These are phyloP conservation scores for Acanthisitta chloris DNA, from an alignment of 2,113 vertebrate species.

Conservation along the genomic window DNA sequence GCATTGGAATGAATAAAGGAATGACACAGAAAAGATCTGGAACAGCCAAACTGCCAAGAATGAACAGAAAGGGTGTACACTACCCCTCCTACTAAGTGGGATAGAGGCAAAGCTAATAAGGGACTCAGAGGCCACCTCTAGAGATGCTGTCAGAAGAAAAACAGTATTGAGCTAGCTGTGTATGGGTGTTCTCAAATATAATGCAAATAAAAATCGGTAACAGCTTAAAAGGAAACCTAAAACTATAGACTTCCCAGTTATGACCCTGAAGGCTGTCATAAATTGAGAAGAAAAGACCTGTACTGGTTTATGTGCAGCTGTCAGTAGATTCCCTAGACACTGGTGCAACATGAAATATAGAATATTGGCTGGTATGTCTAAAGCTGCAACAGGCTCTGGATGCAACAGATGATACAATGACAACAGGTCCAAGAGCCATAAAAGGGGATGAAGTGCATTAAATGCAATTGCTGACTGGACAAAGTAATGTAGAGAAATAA, in stretches of 20 bases:
- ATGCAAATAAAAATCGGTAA: not conserved
- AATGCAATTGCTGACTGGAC: not conserved
- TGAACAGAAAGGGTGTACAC: not conserved
- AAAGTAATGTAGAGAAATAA: not conserved
- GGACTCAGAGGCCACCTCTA: not conserved
- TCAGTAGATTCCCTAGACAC: not conserved
- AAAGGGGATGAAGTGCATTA: not conserved
- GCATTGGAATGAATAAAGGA: no score
- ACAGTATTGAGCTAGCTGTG: not conserved
- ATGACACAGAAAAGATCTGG: accelerated
- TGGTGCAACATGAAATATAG: not conserved
- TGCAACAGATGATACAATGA: not conserved
- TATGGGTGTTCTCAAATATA: not conserved
- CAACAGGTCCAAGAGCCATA: not conserved
- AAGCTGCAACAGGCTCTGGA: not conserved
- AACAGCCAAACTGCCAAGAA: not conserved
- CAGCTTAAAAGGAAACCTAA: not conserved
- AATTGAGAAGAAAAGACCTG: not conserved
- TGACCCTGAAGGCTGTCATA: not conserved
- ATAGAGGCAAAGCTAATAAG: not conserved
- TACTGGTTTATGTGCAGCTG: not conserved
- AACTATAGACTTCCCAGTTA: not conserved
- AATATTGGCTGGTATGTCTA: not conserved
- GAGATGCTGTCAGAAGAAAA: not conserved
- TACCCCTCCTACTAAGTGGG: not conserved